A percentile compares a stretch with the other conserved stretches of the same genome.
These are phyloP conservation scores for Limanda limanda DNA, from an alignment of 2,113 vertebrate species.

Conservation along the genomic window DNA sequence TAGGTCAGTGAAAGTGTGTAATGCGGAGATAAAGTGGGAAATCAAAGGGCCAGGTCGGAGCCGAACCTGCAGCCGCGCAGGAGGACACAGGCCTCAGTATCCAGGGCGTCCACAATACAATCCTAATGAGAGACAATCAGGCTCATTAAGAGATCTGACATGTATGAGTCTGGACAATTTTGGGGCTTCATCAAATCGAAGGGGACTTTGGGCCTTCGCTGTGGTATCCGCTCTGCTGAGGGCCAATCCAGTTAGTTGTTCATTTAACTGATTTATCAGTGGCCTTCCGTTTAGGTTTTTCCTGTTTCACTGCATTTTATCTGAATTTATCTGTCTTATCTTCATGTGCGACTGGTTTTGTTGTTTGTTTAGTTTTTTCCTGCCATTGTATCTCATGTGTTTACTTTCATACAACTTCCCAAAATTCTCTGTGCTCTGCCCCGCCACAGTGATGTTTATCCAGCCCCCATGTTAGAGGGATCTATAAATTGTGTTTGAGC, in stretches of 20 bases:
- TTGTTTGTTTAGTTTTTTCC: slow-evolving; percentile 73
- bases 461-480: slow-evolving; percentile 28
- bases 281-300: background rate
- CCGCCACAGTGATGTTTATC: slow-evolving; percentile 58
- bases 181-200: no score
- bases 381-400: slow-evolving; percentile 71
- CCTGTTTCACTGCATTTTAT: slow-evolving; percentile 28
- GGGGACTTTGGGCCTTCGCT: no score
- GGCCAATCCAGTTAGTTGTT: background rate
- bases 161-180: no score
- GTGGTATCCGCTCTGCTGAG: background rate
- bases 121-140: no score
- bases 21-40: no score
- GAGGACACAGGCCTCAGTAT: no score
- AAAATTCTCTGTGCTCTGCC: slow-evolving; percentile 53
- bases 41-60: no score
- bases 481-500: slow-evolving; percentile 51
- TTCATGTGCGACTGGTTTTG: slow-evolving; percentile 36
- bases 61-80: no score
- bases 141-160: no score
- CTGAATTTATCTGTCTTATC: slow-evolving; percentile 23
- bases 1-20: no score
- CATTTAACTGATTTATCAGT: background rate
- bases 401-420: slow-evolving; percentile 73
- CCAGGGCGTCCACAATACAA: no score